These are phyloP conservation scores for Platyrinchus mystaceus DNA, from an alignment of 2,797 vertebrate species.

Conservation along the genomic window DNA sequence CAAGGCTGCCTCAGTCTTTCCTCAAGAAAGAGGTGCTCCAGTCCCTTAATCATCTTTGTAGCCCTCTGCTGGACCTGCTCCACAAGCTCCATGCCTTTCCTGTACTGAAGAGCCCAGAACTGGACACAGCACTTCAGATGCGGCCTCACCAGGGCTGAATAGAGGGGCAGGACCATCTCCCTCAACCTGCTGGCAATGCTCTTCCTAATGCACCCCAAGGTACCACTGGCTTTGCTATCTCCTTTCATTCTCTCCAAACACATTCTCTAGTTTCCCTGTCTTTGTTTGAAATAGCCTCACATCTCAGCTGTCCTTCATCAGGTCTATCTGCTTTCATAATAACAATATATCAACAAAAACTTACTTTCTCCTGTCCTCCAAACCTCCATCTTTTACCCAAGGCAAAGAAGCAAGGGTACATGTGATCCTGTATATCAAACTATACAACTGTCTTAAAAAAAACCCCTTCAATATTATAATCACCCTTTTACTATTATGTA, in stretches of 20 bases:
- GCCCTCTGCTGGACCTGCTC: not conserved
- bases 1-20: not conserved
- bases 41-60: not conserved
- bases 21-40: not conserved
- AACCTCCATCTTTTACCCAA: not conserved
- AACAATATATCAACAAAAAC: not conserved
- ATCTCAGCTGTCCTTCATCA: not conserved
- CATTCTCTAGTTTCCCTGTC: not conserved
- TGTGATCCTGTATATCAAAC: not conserved
- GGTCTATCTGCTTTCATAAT: not conserved
- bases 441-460: not conserved
- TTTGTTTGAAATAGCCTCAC: not conserved
- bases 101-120: not conserved
- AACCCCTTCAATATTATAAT: not conserved
- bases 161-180: not conserved
- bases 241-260: not conserved
- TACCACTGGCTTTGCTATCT: not conserved
- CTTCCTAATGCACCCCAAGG: not conserved
- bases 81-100: not conserved
- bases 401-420: not conserved
- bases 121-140: not conserved
- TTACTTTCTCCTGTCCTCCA: not conserved
- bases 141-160: not conserved
- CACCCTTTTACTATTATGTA: not conserved
- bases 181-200: rapidly evolving